Evolutionary conservation across 2,113 vertebrate species (phyloP).

Genomic region (Enhydra lutris): DNA sequence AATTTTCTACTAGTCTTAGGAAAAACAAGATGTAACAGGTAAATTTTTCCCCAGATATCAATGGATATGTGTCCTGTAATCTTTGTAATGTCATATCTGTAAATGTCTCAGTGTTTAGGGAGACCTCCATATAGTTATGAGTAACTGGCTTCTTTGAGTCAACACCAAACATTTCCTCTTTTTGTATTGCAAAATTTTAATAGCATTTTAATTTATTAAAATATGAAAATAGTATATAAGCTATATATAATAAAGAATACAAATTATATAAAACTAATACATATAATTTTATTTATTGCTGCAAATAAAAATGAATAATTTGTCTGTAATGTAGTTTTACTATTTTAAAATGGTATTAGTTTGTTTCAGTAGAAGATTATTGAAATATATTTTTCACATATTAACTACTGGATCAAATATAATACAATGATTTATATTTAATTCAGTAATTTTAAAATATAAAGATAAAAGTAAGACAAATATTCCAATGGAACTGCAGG

Average conservation of each 20-base stretch:
- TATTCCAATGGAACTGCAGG: background rate
- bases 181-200: background rate
- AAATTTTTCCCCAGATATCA: background rate
- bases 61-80: background rate
- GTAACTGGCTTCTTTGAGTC: background rate
- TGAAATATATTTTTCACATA: background rate
- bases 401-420: background rate
- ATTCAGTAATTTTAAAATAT: conserved; percentile 7
- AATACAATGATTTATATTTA: background rate
- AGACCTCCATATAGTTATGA: background rate
- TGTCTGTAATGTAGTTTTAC: background rate
- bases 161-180: background rate
- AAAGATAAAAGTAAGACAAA: background rate
- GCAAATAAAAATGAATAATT: background rate
- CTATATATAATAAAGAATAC: background rate
- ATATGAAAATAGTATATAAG: background rate
- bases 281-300: background rate
- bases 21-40: background rate
- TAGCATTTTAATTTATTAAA: background rate
- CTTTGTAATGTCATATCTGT: background rate
- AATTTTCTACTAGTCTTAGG: background rate
- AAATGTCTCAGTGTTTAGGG: background rate
- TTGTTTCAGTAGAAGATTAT: conserved; percentile 1
- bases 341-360: background rate
- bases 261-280: background rate